Evolutionary conservation across 2,888 invertebrate species (phyloP).

Genomic region (Mystacides longicornis): DNA sequence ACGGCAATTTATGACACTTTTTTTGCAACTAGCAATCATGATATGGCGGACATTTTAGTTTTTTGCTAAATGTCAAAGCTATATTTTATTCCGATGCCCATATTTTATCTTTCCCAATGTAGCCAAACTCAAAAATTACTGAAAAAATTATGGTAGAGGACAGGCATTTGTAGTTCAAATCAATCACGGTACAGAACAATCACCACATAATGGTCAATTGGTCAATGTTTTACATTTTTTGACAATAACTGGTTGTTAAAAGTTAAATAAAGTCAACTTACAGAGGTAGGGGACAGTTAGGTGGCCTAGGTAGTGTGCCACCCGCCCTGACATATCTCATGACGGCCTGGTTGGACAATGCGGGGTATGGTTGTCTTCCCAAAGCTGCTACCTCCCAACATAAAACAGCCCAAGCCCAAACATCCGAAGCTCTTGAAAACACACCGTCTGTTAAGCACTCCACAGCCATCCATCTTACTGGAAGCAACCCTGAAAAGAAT

Average conservation of each 20-base stretch:
- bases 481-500: conserved; percentile 62
- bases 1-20: too few species aligned
- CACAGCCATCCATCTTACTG: conserved; percentile 98
- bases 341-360: conserved; percentile 87
- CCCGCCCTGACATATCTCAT: conserved; percentile 82
- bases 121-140: too few species aligned
- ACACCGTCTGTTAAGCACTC: conserved; percentile 94
- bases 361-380: conserved; percentile 95
- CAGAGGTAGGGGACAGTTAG: conserved; percentile 76
- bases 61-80: too few species aligned
- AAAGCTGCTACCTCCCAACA: conserved; percentile 96
- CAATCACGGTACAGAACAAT: too few species aligned
- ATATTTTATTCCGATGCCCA: too few species aligned
- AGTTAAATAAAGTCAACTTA: conserved; percentile 40
- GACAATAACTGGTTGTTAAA: background rate
- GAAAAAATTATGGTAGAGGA: too few species aligned
- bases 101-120: too few species aligned
- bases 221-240: background rate
- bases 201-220: too few species aligned
- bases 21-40: too few species aligned
- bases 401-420: conserved; percentile 91
- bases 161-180: too few species aligned
- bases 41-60: too few species aligned
- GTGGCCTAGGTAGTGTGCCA: conserved; percentile 73
- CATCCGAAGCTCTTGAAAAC: conserved; percentile 94